Evolutionary conservation across 2,113 vertebrate species (phyloP).

Genomic region (Pristiophorus japonicus): DNA sequence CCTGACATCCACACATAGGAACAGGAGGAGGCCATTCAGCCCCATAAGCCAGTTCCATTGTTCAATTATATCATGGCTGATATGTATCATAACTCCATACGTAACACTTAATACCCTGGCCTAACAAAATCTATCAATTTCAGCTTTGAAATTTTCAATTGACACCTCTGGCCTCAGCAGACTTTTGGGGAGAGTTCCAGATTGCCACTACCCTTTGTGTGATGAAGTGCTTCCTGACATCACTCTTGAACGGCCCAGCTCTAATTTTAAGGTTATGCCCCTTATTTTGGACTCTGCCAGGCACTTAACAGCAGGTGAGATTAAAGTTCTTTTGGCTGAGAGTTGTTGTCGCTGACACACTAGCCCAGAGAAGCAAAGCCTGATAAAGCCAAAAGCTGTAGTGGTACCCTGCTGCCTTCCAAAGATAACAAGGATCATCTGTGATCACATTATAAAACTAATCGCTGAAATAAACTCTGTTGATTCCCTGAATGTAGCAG

Average conservation of each 20-base stretch:
- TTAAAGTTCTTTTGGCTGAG: too few species aligned
- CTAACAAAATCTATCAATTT: neutral
- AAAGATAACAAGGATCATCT: neutral
- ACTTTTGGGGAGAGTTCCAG: neutral
- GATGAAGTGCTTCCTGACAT: neutral
- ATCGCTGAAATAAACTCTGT: neutral
- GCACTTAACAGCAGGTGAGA: neutral
- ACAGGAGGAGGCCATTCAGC: neutral
- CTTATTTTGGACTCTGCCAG: neutral
- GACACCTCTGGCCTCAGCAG: neutral
- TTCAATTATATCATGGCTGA: neutral
- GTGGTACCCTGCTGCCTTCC: too few species aligned
- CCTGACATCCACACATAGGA: neutral
- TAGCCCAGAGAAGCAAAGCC: too few species aligned
- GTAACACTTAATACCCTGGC: too few species aligned
- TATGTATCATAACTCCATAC: neutral
- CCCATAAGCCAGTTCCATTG: neutral
- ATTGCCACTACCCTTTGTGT: neutral
- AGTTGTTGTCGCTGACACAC: too few species aligned
- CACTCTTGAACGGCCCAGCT: neutral
- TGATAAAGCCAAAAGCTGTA: too few species aligned
- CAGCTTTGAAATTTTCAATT: neutral
- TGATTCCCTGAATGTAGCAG: neutral
- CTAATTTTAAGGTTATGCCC: neutral
- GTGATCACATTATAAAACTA: neutral